Percentiles rank a stretch among this genome's conserved stretches.
Conservation (phyloP, 2,797 vertebrate genomes). For the Percopsis omiscomaycus region DNA sequence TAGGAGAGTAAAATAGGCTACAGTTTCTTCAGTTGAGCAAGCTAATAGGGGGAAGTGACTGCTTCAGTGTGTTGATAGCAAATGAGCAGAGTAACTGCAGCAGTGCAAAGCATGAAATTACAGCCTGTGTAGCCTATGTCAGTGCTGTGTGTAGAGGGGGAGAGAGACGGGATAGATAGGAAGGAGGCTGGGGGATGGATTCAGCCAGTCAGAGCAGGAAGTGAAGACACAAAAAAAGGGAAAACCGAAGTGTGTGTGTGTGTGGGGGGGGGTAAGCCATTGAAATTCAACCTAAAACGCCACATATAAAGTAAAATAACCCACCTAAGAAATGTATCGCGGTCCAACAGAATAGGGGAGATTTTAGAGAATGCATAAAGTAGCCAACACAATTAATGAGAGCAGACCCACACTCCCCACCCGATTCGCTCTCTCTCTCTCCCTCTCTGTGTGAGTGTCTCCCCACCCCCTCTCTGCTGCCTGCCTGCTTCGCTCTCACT, state of each 20-base stretch:
- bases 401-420: constrained; percentile 58
- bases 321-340: constrained; percentile 9
- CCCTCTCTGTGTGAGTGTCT: constrained; percentile 14
- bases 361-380: constrained; percentile 54
- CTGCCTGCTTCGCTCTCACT: constrained; percentile 61
- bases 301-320: constrained; percentile 37
- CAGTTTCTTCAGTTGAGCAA: constrained; percentile 46
- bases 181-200: constrained; percentile 76
- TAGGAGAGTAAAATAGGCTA: constrained; percentile 47
- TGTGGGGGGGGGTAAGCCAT: constrained; percentile 37
- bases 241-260: constrained; percentile 30
- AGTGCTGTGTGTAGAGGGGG: constrained; percentile 19
- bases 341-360: constrained; percentile 34
- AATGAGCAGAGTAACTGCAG: constrained; percentile 61
- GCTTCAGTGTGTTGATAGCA: constrained; percentile 61
- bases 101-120: constrained; percentile 75
- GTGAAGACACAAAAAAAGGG: constrained; percentile 64
- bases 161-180: constrained; percentile 44
- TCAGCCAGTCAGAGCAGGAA: constrained; percentile 76
- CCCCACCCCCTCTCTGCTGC: constrained; percentile 72
- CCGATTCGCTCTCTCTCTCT: constrained; percentile 22
- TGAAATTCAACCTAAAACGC: constrained; percentile 43
- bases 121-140: constrained; percentile 56
- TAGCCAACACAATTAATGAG: constrained; percentile 59
- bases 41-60: constrained; percentile 58